Percentiles rank a stretch among this genome's conserved stretches.
phyloP scores from a whole-genome alignment of 2,888 invertebrate genomes.

The Nomada goodeniana region DNA sequence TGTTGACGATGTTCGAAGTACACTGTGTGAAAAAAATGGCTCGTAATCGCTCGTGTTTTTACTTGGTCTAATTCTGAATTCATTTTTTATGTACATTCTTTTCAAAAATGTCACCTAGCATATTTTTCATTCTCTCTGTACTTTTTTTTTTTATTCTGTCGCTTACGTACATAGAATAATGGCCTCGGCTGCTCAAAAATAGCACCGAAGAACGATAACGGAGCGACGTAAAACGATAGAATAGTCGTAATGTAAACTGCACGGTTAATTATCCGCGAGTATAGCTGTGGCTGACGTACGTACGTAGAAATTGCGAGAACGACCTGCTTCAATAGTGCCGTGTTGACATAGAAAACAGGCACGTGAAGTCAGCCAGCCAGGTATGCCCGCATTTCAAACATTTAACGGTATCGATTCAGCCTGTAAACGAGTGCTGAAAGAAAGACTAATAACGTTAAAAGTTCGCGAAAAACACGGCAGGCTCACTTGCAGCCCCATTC shows the following conservation, averaged over 20 bases:
- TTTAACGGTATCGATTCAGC: slow-evolving; percentile 62
- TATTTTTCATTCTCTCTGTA: too few species aligned
- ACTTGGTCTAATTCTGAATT: too few species aligned
- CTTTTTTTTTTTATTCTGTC: too few species aligned
- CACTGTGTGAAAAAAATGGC: too few species aligned
- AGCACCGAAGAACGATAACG: not conserved
- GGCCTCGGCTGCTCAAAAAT: slow-evolving; percentile 8
- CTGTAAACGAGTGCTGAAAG: slow-evolving; percentile 50
- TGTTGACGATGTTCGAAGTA: too few species aligned
- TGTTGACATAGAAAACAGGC: slow-evolving; percentile 61
- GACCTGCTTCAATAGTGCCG: slow-evolving; percentile 37
- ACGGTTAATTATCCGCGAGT: slow-evolving; percentile 44
- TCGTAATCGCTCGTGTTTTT: too few species aligned
- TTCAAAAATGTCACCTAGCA: too few species aligned
- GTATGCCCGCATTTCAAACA: slow-evolving; percentile 56
- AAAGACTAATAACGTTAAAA: slow-evolving; percentile 24
- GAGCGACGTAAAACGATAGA: slow-evolving; percentile 11
- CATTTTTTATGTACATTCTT: too few species aligned
- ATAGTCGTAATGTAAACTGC: slow-evolving; percentile 36
- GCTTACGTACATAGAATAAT: not conserved
- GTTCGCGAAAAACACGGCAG: slow-evolving; percentile 11
- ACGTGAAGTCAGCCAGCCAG: slow-evolving; percentile 45
- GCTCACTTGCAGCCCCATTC: slow-evolving; percentile 14
- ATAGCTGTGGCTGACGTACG: slow-evolving; percentile 30
- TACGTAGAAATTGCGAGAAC: slow-evolving; percentile 14